Conservation (phyloP, 35 echinoderm and acorn worm species). For the Heliocidaris erythrogramma region DNA sequence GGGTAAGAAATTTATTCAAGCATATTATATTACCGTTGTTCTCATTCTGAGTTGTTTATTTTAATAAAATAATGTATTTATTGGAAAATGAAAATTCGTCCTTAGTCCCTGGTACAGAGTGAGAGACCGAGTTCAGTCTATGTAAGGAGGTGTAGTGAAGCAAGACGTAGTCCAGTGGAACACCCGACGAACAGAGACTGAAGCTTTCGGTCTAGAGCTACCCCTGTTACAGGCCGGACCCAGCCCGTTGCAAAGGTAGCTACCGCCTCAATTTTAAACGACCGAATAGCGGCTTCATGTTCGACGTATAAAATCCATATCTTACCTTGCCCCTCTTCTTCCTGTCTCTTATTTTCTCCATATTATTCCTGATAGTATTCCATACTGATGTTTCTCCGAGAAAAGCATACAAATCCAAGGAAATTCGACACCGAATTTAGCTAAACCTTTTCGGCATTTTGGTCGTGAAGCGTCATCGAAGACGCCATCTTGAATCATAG, state of each 20-base stretch:
- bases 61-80: too few relatives aligned
- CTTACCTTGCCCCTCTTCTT: conserved; percentile 37
- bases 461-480: not conserved
- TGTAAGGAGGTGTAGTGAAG: too few relatives aligned
- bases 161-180: too few relatives aligned
- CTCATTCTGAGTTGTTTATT: too few relatives aligned
- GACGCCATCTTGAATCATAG: conserved; percentile 32
- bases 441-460: not conserved
- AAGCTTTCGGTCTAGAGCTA: too few relatives aligned
- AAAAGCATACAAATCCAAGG: not conserved
- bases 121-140: too few relatives aligned
- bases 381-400: not conserved
- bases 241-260: conserved; percentile 18
- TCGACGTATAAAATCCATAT: not conserved
- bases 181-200: not conserved
- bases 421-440: not conserved
- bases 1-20: too few relatives aligned
- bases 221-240: not conserved
- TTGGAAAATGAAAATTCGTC: too few relatives aligned
- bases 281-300: not conserved
- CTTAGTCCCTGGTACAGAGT: too few relatives aligned
- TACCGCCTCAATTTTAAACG: not conserved
- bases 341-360: conserved; percentile 33
- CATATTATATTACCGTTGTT: too few relatives aligned
- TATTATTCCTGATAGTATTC: conserved; percentile 34